These are phyloP conservation scores for Lasioglossum marginatum DNA, from an alignment of 2,888 invertebrate genomes.

Conservation along the genomic window DNA sequence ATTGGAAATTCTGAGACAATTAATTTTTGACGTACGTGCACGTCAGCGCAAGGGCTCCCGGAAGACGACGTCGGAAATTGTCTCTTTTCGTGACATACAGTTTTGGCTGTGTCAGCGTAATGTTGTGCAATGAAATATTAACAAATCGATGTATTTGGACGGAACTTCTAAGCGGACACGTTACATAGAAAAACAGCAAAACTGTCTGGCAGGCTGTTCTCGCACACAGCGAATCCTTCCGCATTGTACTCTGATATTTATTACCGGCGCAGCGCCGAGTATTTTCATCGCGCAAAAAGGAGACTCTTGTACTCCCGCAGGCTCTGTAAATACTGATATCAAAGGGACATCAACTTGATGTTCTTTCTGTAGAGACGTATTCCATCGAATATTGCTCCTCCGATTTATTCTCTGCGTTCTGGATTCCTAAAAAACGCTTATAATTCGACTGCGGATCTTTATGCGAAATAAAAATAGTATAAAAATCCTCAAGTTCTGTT, in stretches of 20 bases:
- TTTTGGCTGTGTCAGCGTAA: neutral
- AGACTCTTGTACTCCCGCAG: conserved; percentile 58
- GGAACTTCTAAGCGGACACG: neutral
- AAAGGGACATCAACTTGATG: conserved; percentile 51
- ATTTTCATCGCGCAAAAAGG: conserved; percentile 54
- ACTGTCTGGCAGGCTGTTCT: neutral
- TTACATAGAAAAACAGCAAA: neutral
- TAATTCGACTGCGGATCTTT: too few relatives aligned
- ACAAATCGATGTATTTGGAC: neutral
- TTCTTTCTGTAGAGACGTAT: conserved; percentile 27
- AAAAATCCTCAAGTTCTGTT: too few relatives aligned
- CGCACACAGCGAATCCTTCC: neutral
- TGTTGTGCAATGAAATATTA: neutral
- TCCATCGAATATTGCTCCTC: conserved; percentile 43
- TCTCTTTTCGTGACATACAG: neutral
- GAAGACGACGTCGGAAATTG: neutral
- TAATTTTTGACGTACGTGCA: too few relatives aligned
- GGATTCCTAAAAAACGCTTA: neutral
- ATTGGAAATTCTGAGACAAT: too few relatives aligned
- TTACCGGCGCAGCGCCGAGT: conserved; percentile 34
- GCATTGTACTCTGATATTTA: conserved; percentile 46
- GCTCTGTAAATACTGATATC: conserved; percentile 65
- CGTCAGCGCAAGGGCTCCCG: too few relatives aligned
- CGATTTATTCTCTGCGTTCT: neutral
- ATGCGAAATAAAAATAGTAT: neutral